These are phyloP conservation scores for Bungarus multicinctus DNA, from an alignment of 2,113 vertebrate genomes.

Conservation along the genomic window DNA sequence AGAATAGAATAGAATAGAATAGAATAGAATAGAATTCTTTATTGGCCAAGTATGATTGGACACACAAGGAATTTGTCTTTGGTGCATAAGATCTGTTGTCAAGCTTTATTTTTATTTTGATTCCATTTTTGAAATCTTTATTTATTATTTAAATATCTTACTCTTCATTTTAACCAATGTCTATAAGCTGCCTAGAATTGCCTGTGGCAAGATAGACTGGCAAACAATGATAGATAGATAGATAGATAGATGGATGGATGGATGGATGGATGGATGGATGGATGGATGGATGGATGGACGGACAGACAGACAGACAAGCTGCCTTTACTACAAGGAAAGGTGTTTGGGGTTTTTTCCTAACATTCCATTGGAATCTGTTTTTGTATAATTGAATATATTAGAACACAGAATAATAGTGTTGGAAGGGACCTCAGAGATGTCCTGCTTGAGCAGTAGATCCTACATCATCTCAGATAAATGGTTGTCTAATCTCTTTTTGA, in stretches of 20 bases:
- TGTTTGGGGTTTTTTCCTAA: neutral
- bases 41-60: too few species aligned
- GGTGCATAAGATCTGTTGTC: neutral
- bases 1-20: too few species aligned
- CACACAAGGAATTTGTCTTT: too few species aligned
- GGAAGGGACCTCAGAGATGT: neutral
- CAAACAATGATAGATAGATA: neutral
- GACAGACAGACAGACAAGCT: neutral
- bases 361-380: neutral
- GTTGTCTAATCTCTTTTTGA: neutral
- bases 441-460: neutral
- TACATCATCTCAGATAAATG: neutral
- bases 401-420: neutral
- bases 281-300: neutral
- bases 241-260: neutral
- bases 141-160: neutral
- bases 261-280: neutral
- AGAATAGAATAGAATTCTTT: too few species aligned
- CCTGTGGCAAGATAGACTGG: neutral
- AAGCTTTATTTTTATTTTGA: neutral
- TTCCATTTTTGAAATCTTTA: neutral
- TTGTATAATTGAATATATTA: neutral
- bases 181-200: neutral
- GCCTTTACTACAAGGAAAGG: neutral
- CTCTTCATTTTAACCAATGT: neutral